phyloP scores from a whole-genome alignment of 64 coral and sea anemone genomes.

The Porites australiensis region DNA sequence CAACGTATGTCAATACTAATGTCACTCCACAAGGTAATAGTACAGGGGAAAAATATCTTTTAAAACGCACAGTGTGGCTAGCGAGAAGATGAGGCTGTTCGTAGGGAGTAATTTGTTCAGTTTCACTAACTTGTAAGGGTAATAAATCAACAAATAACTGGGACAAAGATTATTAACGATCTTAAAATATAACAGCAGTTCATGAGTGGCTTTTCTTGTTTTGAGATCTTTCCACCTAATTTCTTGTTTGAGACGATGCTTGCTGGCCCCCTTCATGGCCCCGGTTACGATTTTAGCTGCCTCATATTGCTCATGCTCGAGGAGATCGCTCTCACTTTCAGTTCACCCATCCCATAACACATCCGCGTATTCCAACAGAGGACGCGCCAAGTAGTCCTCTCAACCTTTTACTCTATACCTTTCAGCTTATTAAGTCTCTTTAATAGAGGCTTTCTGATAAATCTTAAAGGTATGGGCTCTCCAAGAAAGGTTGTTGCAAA shows the following conservation, averaged over 20 bases:
- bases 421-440: slow-evolving; percentile 50
- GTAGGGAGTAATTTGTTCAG: neutral
- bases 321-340: slow-evolving; percentile 16
- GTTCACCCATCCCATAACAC: slow-evolving; percentile 52
- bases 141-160: neutral
- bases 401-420: slow-evolving; percentile 18
- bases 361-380: slow-evolving; percentile 51
- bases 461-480: slow-evolving; percentile 33
- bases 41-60: neutral
- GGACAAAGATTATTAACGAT: slow-evolving; percentile 19
- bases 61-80: neutral
- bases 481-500: slow-evolving; percentile 48
- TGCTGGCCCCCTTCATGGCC: neutral
- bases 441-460: slow-evolving; percentile 11
- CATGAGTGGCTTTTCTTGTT: neutral
- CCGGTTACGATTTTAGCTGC: neutral
- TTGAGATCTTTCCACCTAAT: slow-evolving; percentile 1
- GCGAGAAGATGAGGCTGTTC: neutral
- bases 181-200: neutral
- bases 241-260: neutral
- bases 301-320: slow-evolving; percentile 56
- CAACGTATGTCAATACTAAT: neutral
- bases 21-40: neutral
- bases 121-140: no score
- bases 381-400: neutral